phyloP scores from a whole-genome alignment of 2,888 invertebrate genomes.

The Sinopyrophorus schimmeli region DNA sequence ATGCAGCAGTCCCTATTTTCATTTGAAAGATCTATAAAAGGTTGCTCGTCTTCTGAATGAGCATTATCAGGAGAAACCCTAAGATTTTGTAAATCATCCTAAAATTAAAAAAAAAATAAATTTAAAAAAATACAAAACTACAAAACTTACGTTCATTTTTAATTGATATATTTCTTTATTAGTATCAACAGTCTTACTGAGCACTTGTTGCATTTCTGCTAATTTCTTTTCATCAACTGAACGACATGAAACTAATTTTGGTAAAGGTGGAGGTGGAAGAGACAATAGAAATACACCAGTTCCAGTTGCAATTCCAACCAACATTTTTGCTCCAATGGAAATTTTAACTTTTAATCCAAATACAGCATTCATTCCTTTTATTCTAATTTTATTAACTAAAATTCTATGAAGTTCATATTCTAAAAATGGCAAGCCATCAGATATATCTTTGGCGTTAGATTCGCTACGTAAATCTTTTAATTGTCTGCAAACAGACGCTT shows the following conservation, averaged over 20 bases:
- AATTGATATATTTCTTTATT: slow-evolving; percentile 73
- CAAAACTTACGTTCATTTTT: slow-evolving; percentile 52
- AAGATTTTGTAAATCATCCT: slow-evolving; percentile 11
- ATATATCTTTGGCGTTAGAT: slow-evolving; percentile 89
- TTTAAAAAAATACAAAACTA: slow-evolving; percentile 9
- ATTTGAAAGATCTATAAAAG: slow-evolving; percentile 68
- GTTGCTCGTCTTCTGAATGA: slow-evolving; percentile 69
- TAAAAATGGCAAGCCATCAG: slow-evolving; percentile 91
- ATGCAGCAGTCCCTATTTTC: slow-evolving; percentile 82
- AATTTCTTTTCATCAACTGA: slow-evolving; percentile 68
- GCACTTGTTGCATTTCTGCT: slow-evolving; percentile 68
- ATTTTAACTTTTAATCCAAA: slow-evolving; percentile 77
- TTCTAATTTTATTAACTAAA: slow-evolving; percentile 85
- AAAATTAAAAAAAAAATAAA: slow-evolving; percentile 11
- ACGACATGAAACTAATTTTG: slow-evolving; percentile 70
- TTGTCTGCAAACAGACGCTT: slow-evolving; percentile 75
- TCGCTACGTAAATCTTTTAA: slow-evolving; percentile 82
- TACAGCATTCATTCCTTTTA: slow-evolving; percentile 93
- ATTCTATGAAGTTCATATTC: slow-evolving; percentile 95
- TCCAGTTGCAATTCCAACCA: slow-evolving; percentile 87
- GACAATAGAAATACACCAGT: slow-evolving; percentile 81
- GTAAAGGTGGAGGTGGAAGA: slow-evolving; percentile 74
- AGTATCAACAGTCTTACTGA: slow-evolving; percentile 70
- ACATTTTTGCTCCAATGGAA: slow-evolving; percentile 82
- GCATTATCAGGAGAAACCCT: slow-evolving; percentile 60